Evolutionary conservation across 2,797 vertebrate species (phyloP).

Genomic region (Phataginus tetradactyla): DNA sequence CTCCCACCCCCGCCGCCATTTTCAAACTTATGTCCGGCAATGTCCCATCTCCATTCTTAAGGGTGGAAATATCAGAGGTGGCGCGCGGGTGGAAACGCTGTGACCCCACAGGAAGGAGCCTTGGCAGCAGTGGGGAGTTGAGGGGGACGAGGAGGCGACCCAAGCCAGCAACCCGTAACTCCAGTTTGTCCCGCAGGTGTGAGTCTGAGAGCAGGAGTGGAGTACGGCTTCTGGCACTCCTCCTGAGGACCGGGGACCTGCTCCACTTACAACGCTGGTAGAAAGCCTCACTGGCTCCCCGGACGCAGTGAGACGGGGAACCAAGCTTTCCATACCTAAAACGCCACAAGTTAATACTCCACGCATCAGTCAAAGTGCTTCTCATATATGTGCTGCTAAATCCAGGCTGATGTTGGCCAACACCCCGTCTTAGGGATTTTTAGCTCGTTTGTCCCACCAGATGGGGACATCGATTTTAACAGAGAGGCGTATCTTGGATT

Average conservation of each 20-base stretch:
- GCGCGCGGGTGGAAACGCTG: rapidly evolving
- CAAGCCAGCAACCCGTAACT: not conserved
- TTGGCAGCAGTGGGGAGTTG: too few relatives aligned
- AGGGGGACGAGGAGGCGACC: rapidly evolving
- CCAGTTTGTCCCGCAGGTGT: too few relatives aligned
- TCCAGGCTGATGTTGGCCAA: not conserved
- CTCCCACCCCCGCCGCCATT: not conserved
- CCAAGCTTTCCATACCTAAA: not conserved
- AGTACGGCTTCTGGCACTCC: not conserved
- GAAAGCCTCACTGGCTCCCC: not conserved
- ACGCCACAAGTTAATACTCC: not conserved
- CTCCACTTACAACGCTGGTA: rapidly evolving
- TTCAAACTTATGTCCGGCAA: not conserved
- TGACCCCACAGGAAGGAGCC: not conserved
- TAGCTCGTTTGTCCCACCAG: not conserved
- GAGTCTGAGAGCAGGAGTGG: rapidly evolving
- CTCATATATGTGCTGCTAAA: not conserved
- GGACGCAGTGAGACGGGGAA: not conserved
- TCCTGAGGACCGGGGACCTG: rapidly evolving
- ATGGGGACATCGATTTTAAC: not conserved
- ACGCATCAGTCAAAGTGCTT: not conserved
- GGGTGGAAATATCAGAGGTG: not conserved
- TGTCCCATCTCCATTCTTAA: not conserved
- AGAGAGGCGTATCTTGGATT: not conserved
- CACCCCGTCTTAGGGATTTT: not conserved